Percentiles rank a stretch among this genome's conserved stretches.
These are phyloP conservation scores for Podabrus alpinus DNA, from an alignment of 2,888 invertebrate species.

Conservation along the genomic window DNA sequence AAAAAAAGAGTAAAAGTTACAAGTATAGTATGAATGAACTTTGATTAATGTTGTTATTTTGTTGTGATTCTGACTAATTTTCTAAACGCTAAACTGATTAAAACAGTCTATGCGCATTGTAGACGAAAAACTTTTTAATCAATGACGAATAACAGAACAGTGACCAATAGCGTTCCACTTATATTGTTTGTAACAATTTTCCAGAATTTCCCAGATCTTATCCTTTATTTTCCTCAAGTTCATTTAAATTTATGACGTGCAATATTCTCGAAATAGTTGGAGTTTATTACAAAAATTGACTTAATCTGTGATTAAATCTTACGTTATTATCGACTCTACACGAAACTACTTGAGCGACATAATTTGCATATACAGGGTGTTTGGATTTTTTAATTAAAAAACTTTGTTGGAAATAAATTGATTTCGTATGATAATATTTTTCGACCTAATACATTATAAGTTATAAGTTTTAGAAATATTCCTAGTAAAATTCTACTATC, in stretches of 20 bases:
- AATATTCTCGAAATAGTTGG: not conserved
- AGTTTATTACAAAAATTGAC: not conserved
- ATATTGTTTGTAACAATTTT: not conserved
- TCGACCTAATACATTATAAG: no score
- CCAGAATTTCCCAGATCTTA: not conserved
- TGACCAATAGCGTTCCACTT: not conserved
- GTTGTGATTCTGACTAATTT: not conserved
- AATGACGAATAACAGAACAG: not conserved
- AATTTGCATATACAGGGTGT: not conserved
- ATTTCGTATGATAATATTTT: no score
- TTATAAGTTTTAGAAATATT: no score
- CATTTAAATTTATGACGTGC: not conserved
- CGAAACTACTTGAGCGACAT: not conserved
- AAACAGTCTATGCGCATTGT: not conserved
- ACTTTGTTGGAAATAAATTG: no score
- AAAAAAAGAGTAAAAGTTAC: not conserved
- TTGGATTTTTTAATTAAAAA: not conserved
- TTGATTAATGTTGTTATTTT: not conserved
- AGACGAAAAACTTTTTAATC: not conserved
- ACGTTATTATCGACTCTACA: not conserved
- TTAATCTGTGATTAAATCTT: not conserved
- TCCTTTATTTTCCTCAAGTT: not conserved
- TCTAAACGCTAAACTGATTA: not conserved
- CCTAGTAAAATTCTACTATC: not conserved
- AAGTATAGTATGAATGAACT: not conserved